A percentile compares a stretch with the other conserved stretches of the same genome.
Evolutionary conservation across 2,888 invertebrate species (phyloP).

Genomic region (Leucoptera coffeella): DNA sequence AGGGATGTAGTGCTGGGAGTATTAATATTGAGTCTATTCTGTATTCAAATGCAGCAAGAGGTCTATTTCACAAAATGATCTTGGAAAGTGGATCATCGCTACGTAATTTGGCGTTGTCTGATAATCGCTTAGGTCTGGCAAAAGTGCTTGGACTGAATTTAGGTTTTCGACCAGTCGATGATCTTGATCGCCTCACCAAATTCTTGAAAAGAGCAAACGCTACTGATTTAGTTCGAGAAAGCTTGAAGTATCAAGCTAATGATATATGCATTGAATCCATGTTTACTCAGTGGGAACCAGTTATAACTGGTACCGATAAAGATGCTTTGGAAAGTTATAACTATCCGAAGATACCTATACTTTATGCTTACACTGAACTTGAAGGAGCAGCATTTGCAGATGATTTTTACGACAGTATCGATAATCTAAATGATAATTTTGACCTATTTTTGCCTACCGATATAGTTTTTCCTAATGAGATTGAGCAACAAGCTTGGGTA

Average conservation of each 20-base stretch:
- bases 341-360: neutral
- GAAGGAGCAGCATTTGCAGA: neutral
- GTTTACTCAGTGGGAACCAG: too few species aligned
- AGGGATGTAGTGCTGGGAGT: constrained; percentile 1
- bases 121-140: neutral
- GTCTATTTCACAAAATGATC: constrained; percentile 1
- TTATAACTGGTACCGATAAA: neutral
- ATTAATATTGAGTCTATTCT: neutral
- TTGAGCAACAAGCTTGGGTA: neutral
- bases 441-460: neutral
- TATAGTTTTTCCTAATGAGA: neutral
- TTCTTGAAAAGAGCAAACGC: too few species aligned
- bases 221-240: too few species aligned
- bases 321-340: neutral
- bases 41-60: neutral
- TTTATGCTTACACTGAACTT: constrained; percentile 1
- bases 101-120: neutral
- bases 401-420: neutral
- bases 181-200: too few species aligned
- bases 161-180: neutral
- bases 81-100: constrained; percentile 1
- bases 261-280: too few species aligned
- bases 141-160: neutral
- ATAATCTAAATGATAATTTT: neutral
- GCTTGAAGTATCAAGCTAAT: too few species aligned